Conservation (phyloP, 2,113 vertebrate genomes). For the Pterocles burchelli region DNA sequence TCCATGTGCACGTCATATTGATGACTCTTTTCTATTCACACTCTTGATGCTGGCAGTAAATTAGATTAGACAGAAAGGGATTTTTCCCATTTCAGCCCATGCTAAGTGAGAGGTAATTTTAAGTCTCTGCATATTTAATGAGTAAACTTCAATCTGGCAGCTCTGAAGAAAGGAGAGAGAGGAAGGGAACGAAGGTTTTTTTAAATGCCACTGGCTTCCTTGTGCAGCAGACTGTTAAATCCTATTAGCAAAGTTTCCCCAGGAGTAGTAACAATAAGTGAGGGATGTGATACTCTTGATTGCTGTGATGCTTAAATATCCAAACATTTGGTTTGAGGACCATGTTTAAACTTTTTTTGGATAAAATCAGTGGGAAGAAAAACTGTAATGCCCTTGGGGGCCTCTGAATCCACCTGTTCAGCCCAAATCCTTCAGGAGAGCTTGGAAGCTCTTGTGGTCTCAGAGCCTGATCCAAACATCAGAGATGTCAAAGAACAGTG, state of each 20-base stretch:
- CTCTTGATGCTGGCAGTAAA: conserved; percentile 19
- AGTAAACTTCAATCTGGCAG: conserved; percentile 38
- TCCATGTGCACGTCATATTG: not conserved
- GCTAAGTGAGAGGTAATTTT: conserved; percentile 35
- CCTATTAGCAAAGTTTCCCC: conserved; percentile 57
- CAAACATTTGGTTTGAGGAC: not conserved
- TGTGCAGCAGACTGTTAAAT: conserved; percentile 70
- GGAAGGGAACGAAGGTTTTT: not conserved
- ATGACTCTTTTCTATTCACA: conserved; percentile 37
- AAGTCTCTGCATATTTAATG: conserved; percentile 35
- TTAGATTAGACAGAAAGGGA: not conserved
- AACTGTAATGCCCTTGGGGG: not conserved
- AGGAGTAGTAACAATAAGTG: conserved; percentile 31
- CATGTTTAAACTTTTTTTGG: not conserved
- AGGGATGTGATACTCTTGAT: not conserved
- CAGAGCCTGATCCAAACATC: not conserved
- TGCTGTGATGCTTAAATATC: not conserved
- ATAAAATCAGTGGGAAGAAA: not conserved
- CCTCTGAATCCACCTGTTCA: not conserved
- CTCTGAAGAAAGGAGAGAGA: not conserved
- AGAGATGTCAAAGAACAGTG: not conserved
- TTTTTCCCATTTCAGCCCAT: conserved; percentile 26
- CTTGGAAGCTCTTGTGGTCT: not conserved
- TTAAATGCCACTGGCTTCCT: conserved; percentile 8
- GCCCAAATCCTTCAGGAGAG: not conserved